These are phyloP conservation scores for Peromyscus polionotus DNA, from an alignment of 2,113 vertebrate species.

Conservation along the genomic window DNA sequence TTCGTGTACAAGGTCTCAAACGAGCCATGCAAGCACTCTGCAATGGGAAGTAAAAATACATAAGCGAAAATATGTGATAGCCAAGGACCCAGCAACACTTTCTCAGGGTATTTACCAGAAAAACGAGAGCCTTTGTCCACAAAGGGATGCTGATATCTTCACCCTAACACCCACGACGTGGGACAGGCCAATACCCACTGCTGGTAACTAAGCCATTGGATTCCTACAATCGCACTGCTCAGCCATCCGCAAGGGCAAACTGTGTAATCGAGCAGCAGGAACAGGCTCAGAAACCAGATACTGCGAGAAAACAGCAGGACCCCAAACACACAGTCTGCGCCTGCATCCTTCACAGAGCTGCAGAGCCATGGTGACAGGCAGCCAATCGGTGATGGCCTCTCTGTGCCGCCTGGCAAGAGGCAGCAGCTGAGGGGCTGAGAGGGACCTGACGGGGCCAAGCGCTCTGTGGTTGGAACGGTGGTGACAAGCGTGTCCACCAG, in stretches of 20 bases:
- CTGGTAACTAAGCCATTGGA: not conserved
- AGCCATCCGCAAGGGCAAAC: not conserved
- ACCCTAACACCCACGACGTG: not conserved
- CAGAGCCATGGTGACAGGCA: not conserved
- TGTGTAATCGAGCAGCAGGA: fast-evolving
- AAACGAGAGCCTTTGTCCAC: not conserved
- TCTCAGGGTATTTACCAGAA: not conserved
- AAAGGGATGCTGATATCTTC: not conserved
- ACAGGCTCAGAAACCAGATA: not conserved
- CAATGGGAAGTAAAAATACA: not conserved
- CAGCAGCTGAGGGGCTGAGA: not conserved
- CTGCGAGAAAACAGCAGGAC: not conserved
- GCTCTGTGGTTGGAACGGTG: not conserved
- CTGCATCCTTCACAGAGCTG: fast-evolving
- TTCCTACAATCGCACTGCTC: not conserved
- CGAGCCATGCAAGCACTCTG: not conserved
- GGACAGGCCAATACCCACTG: not conserved
- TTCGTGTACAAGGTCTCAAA: not conserved
- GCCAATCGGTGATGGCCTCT: not conserved
- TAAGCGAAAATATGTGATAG: fast-evolving
- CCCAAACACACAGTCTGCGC: fast-evolving
- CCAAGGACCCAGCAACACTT: not conserved
- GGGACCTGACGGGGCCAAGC: not conserved
- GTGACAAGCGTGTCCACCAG: fast-evolving
- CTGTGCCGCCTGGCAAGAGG: not conserved